Base-by-base conservation (phyloP, 2,888 invertebrate species). In the Maniola hyperantus region DNA sequence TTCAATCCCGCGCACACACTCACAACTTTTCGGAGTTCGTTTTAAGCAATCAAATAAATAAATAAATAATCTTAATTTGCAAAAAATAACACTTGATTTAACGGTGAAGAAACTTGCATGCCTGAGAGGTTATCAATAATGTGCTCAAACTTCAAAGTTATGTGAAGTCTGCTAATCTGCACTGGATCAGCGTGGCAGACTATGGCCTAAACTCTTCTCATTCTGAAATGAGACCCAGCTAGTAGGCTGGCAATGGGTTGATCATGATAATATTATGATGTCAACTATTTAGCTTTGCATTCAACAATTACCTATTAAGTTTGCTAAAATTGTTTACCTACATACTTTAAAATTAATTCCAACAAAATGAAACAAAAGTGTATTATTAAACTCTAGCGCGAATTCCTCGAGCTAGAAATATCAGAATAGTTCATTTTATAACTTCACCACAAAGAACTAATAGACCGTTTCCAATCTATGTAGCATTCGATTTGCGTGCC, bases 401-500 rank as follows among this genome's bases (percentile, higher is more conserved):
- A 55, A 55, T 39, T 39, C 39, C 55, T 18, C 10, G 11, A 55
- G 6, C 20, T 39, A 18, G 39, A 20, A 55, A 39, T 42, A 57
- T 57, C 20, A 39, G 42, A 57, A 57, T 57, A 57, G 57, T 57
- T 57, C 18, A 42, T 57, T 57, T 20, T 48, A 46, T 60, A 48
- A 48, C 33, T 48, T 60, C 59, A 60, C 59, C 33, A 18, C 34
- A 48, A 36, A 20, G 36, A 34, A 60, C 36, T 11, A 48, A 20
- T 10, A 5, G 13, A 36, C 50, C 50, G 60, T 50, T 7, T 57
- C 42, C 39, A n/a, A 57, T 57, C 39, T 42, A 42, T 18, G 57
- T 57, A 42, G 57, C 57, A 39, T 57, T 57, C 57, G 20, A 57
- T 57, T 57, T 42, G 57, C 57, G 57, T 57, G 57, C 57, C 39